Base-by-base conservation (phyloP, 2,797 vertebrate species). In the Lophius americanus region DNA sequence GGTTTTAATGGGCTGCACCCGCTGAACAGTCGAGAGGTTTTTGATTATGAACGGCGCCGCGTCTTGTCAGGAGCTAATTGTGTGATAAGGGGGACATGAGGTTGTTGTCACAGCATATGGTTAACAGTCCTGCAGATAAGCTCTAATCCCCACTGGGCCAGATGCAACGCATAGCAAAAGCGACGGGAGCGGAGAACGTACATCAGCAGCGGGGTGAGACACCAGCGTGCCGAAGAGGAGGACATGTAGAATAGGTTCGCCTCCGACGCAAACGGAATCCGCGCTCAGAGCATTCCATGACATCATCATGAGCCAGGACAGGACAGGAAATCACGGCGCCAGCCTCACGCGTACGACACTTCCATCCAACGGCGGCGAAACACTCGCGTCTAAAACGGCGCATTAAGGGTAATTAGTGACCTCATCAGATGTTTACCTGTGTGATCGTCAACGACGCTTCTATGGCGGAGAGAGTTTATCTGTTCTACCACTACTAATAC, bases 61-160 rank as follows among this genome's bases (percentile, higher is more conserved):
- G 70, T 83, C 75, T 76, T 75, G 81, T 87, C 76, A 63, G 72
- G 60, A 66, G 68, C 85, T 69, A 65, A 85, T 86, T 42, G 60
- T 68, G 73, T 55, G 89, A 93, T 90, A 90, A 91, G 78, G 61
- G 60, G 61, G 60, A 75, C 80, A 84, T 51, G 64, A 76, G 80
- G 73, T 80, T 81, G 83, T 84, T 89, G 89, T 88, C 86, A 87
- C 44, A 56, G 73, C 63, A 76, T 73, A 75, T 73, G 83, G 79
- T 83, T 83, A 87, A 85, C 81, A 70, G 62, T 60, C 47, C 58
- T 65, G 53, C 46, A 91, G 87, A 93, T 90, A 90, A 90, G 83
- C 81, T 68, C 42, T 90, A 90, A 91, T 91, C 84, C 85, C 60
- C 55, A 74, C 73, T 23, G 56, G 82, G 78, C 78, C 71, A 36